Evolutionary conservation across 2,797 vertebrate species (phyloP).

Genomic region (Syncerus caffer): DNA sequence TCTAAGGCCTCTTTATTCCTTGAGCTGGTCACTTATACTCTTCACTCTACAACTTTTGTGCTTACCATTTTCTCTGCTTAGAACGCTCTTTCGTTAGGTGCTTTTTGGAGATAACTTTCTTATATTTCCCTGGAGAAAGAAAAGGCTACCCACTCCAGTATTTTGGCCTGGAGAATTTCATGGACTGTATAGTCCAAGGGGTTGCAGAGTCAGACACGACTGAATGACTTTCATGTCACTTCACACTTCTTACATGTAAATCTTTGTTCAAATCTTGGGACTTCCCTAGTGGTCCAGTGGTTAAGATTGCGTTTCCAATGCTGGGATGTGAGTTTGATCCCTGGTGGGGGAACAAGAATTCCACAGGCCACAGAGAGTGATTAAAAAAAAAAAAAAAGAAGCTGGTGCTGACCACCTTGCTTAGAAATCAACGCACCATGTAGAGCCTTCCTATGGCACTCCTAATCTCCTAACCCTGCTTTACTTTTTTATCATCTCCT

Average conservation of each 20-base stretch:
- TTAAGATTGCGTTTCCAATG: neutral
- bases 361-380: neutral
- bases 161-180: neutral
- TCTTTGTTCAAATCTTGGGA: neutral
- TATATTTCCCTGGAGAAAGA: neutral
- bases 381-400: neutral
- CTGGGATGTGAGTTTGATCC: neutral
- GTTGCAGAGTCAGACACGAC: neutral
- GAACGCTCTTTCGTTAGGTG: neutral
- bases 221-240: neutral
- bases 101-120: neutral
- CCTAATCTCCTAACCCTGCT: neutral
- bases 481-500: neutral
- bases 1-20: neutral
- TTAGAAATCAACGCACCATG: neutral
- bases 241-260: neutral
- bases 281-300: neutral
- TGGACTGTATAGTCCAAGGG: neutral
- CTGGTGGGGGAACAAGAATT: neutral
- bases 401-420: neutral
- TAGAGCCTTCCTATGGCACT: neutral
- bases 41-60: neutral
- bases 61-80: neutral
- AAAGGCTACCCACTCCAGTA: neutral
- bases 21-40: neutral